Base-by-base conservation (phyloP, 2,113 vertebrate genomes). In the Microcebus griseorufus region DNA sequence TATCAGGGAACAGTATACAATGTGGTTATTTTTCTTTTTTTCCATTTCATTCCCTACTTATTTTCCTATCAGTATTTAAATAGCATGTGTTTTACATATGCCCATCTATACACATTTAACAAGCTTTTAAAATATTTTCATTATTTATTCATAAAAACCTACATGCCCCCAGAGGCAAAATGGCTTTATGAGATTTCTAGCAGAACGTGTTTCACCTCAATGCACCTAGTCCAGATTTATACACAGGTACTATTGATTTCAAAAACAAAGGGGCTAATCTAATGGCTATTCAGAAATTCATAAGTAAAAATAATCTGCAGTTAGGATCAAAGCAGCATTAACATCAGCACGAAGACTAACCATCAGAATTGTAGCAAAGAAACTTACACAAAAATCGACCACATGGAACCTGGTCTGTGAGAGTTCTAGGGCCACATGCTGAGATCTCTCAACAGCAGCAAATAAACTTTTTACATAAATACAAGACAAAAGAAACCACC, bases 391-490 rank as follows among this genome's bases (percentile, higher is more conserved):
- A 60, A 83, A 53, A 87, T 12, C 79, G 67, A 48, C 83, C 70
- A 87, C 64, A 23, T 1, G 32, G 55, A 53, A 62, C 55, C 25
- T 14, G 27, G 48, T 37, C 64, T 20, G 55, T 18, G n/a, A 82
- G 60, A 93, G 34, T 9, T 82, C 45, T 11, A 14, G 3, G 73
- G 88, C 92, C 87, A 92, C 96, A 97, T 72, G 88, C 92, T 88
- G 96, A 86, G 95, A 88, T 55, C 92, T 97, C 81, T 95, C 75
- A 96, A 90, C 48, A 62, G 90, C 87, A 96, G 84, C 92, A 98
- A 97, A 97, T 97, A 97, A 94, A 96, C 94, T 88, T 94, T 97
- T 95, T 93, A 96, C 95, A 97, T 96, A 97, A 97, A 97, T 93
- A 96, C 90, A 96, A 97, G 86, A 96, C 96, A 97, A 96, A 97